phyloP scores from a whole-genome alignment of 1,140 invertebrate genomes.

The Apocrypta bakeri region DNA sequence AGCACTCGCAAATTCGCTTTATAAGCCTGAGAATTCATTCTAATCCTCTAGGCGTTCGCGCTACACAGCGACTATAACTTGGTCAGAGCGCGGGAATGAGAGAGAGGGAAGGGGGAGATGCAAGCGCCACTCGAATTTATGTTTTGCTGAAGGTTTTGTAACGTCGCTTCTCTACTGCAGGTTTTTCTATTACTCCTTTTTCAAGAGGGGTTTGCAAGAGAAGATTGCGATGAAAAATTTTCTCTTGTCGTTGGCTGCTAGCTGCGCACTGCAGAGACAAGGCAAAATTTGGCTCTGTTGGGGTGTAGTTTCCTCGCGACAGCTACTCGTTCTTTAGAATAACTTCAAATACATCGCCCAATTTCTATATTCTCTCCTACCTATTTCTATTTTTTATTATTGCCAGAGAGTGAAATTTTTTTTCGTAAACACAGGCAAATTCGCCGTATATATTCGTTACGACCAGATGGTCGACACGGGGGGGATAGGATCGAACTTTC shows the following conservation, averaged over 20 bases:
- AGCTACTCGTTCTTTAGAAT: neutral
- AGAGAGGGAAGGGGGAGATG: neutral
- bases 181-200: neutral
- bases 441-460: too few relatives aligned
- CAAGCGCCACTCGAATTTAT: constrained; percentile 3
- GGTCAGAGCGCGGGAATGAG: too few relatives aligned
- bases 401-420: neutral
- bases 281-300: neutral
- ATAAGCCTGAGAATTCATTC: constrained; percentile 34
- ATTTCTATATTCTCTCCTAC: neutral
- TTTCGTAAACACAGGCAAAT: neutral
- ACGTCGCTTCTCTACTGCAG: neutral
- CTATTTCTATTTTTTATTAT: neutral
- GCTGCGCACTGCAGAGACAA: neutral
- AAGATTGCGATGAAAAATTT: constrained; percentile 3
- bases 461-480: too few relatives aligned
- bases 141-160: neutral
- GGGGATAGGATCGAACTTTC: too few relatives aligned
- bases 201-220: neutral
- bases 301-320: neutral
- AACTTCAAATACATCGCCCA: neutral
- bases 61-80: neutral
- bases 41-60: constrained; percentile 3
- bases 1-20: constrained; percentile 37
- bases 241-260: neutral